A percentile compares a stretch with the other conserved stretches of the same genome.
phyloP scores from a whole-genome alignment of 2,797 vertebrate genomes.

The Onychomys leucogaster region DNA sequence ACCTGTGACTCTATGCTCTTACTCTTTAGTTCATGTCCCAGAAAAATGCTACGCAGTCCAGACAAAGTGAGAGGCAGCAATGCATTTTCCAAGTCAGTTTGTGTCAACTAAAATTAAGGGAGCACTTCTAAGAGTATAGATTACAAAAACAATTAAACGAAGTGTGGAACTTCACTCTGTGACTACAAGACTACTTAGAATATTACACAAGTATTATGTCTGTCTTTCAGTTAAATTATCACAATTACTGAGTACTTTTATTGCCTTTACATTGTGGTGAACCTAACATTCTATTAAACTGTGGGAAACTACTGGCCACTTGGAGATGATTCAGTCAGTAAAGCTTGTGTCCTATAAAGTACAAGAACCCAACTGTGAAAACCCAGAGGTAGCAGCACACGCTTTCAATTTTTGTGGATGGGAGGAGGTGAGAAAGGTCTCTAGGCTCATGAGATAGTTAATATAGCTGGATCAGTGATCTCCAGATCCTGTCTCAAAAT shows the following conservation, averaged over 20 bases:
- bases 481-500: neutral
- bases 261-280: neutral
- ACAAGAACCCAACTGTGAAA: neutral
- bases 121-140: neutral
- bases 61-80: neutral
- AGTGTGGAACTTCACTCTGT: neutral
- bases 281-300: neutral
- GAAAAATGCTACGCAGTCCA: neutral
- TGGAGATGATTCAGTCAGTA: neutral
- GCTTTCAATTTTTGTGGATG: neutral
- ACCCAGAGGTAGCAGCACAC: neutral
- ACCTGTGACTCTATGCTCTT: neutral
- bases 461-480: neutral
- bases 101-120: neutral
- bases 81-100: neutral
- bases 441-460: neutral
- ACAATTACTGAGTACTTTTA: neutral
- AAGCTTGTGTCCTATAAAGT: neutral
- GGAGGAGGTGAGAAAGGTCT: no score
- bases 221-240: neutral
- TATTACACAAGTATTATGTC: neutral
- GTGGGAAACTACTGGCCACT: no score
- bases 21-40: neutral
- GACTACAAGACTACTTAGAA: neutral
- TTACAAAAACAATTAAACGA: neutral